phyloP scores from a whole-genome alignment of 2,797 vertebrate genomes.

The Macropus fuliginosus region DNA sequence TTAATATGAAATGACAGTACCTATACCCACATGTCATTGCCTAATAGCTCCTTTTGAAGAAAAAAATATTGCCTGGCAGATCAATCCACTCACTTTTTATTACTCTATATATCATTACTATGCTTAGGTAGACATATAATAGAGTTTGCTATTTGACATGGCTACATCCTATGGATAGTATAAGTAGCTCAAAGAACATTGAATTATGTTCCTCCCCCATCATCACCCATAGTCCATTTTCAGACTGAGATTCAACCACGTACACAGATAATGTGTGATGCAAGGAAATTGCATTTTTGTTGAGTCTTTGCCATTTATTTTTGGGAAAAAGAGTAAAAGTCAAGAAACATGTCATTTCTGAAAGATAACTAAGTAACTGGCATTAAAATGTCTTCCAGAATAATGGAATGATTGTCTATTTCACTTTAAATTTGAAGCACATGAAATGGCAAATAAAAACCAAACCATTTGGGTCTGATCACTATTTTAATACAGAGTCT shows the following conservation, averaged over 20 bases:
- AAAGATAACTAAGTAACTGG: slow-evolving; percentile 66
- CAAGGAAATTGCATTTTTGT: slow-evolving; percentile 47
- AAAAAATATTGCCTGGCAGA: slow-evolving; percentile 16
- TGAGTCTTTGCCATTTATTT: slow-evolving; percentile 61
- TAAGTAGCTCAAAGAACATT: slow-evolving; percentile 3
- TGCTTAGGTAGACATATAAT: no score
- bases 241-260: neutral
- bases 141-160: no score
- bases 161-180: neutral
- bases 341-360: slow-evolving; percentile 51
- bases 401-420: slow-evolving; percentile 62
- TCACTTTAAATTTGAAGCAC: slow-evolving; percentile 55
- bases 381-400: slow-evolving; percentile 66
- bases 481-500: slow-evolving; percentile 62
- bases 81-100: neutral
- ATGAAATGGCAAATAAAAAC: slow-evolving; percentile 68
- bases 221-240: slow-evolving; percentile 35
- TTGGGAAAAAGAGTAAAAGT: slow-evolving; percentile 58
- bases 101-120: neutral
- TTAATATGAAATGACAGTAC: slow-evolving; percentile 68
- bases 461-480: neutral
- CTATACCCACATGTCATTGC: slow-evolving; percentile 52
- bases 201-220: neutral
- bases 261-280: slow-evolving; percentile 9
- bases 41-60: slow-evolving; percentile 49